phyloP scores from a whole-genome alignment of 2,797 vertebrate genomes.

The Phalanger gymnotis region DNA sequence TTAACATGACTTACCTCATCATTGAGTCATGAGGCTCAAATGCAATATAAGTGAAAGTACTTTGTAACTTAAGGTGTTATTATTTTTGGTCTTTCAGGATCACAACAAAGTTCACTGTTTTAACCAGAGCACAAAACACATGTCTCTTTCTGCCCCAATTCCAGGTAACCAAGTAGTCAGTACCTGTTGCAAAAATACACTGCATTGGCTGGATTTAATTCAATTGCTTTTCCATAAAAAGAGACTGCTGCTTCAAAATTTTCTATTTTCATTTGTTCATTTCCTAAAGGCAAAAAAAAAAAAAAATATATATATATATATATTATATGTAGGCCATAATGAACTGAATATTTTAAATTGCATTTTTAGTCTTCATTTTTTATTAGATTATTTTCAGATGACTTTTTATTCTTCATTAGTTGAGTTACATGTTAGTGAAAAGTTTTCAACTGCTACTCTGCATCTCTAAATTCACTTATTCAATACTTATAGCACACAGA shows the following conservation, averaged over 20 bases:
- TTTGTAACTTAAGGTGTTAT: not conserved
- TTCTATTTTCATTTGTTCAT: slow-evolving; percentile 97
- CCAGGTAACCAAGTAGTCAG: not conserved
- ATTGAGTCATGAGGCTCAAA: not conserved
- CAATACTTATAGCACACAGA: not conserved
- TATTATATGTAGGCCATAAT: not conserved
- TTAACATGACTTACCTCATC: not conserved
- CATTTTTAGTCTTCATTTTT: not conserved
- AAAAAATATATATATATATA: too few relatives aligned
- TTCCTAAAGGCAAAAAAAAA: slow-evolving; percentile 86
- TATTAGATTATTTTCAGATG: not conserved
- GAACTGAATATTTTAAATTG: not conserved
- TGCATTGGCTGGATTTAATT: slow-evolving; percentile 93
- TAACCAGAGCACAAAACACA: not conserved
- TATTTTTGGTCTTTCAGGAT: not conserved
- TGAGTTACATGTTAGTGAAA: not conserved
- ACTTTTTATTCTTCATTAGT: not conserved
- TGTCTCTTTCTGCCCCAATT: not conserved
- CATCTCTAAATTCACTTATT: not conserved
- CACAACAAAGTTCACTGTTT: not conserved
- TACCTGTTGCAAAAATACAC: slow-evolving; percentile 99
- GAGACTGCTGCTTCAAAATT: slow-evolving; percentile 94
- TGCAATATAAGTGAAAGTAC: not conserved
- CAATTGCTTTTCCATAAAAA: slow-evolving; percentile 95
- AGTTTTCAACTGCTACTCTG: not conserved